Base-by-base conservation (phyloP, 2,888 invertebrate species). In the Coleophora deauratella region DNA sequence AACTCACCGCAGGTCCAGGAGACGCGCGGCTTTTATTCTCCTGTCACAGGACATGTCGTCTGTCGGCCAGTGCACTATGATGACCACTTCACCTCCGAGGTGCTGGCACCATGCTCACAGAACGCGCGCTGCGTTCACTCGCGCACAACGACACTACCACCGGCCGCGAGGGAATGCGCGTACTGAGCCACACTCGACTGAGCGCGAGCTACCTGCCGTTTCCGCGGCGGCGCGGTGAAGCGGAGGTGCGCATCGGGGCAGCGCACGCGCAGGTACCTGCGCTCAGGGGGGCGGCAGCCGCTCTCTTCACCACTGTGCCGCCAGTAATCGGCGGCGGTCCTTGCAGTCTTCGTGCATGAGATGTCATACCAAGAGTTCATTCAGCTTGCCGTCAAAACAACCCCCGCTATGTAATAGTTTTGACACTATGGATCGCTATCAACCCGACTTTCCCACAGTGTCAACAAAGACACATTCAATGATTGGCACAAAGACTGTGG, bases 1-100 rank as follows among this genome's bases (percentile, higher is more conserved):
- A 73, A 84, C 85, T 85, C 82, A 85, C 85, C 85, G 84, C 74
- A 85, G 78, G 67, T 84, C 85, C 72, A 84, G 84, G 74, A 75
- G 80, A 61, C 85, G 84, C 65, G 78, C 79, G 64, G 76, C 71
- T 66, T 81, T 84, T 65, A 77, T 80, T 82, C 80, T 80, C 74
- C 82, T 79, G 65, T 84, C 84, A 75, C 82, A 82, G 77, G 84
- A 85, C 84, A 85, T 85, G 63, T 77, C 80, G 80, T 72, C 53
- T 63, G 70, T 70, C 57, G 67, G 69, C 55, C 53, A 58, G 52
- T 70, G 59, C 78, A 78, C 76, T 73, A 62, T 52, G 66, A 67
- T 66, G 66, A 74, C 52, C 74, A 81, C 79, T 80, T 79, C 78
- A 84, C 78, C 66, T 74, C 63, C 59, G 63, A 65, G 66, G 66